These are phyloP conservation scores for Artibeus jamaicensis DNA, from an alignment of 2,797 vertebrate genomes.

Conservation along the genomic window DNA sequence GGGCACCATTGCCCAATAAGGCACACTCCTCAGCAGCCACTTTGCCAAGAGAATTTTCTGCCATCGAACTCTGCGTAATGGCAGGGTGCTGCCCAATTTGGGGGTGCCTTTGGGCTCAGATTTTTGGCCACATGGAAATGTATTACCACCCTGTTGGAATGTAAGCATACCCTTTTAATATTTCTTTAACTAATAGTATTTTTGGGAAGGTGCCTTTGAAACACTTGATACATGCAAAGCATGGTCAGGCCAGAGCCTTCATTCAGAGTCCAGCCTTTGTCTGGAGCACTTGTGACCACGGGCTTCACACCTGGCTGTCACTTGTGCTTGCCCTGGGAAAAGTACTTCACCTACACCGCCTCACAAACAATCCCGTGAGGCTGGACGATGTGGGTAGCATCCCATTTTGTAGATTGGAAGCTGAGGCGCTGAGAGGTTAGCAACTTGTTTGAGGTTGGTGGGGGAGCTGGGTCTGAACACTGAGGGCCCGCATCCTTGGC, in stretches of 20 bases:
- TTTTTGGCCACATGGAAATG: not conserved
- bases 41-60: not conserved
- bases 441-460: not conserved
- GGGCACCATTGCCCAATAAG: accelerated
- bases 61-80: accelerated
- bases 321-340: not conserved
- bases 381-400: accelerated
- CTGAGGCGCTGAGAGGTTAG: not conserved
- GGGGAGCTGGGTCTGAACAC: not conserved
- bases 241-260: not conserved
- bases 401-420: not conserved
- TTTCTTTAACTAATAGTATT: not conserved
- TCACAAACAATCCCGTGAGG: not conserved
- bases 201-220: not conserved
- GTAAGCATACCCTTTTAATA: no score
- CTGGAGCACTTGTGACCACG: not conserved
- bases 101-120: not conserved
- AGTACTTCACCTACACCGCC: accelerated
- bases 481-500: not conserved
- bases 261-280: not conserved
- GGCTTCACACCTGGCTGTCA: not conserved
- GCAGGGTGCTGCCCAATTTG: not conserved
- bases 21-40: accelerated
- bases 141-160: not conserved
- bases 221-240: not conserved